A percentile compares a stretch with the other conserved stretches of the same genome.
These are phyloP conservation scores for Elachura formosa DNA, from an alignment of 2,113 vertebrate genomes.

Conservation along the genomic window DNA sequence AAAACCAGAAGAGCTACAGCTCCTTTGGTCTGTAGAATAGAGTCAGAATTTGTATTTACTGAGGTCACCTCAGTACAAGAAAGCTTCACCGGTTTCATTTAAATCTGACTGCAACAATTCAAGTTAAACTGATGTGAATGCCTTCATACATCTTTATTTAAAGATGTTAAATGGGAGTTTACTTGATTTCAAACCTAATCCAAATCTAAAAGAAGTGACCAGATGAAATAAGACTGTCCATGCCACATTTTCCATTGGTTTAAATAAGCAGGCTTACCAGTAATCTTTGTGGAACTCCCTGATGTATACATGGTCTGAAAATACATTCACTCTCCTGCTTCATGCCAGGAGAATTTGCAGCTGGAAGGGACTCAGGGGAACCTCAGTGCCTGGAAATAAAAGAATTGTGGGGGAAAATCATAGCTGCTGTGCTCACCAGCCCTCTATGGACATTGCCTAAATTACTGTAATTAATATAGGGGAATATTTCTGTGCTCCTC, in stretches of 20 bases:
- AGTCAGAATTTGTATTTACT: slow-evolving; percentile 25
- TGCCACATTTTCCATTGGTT: not conserved
- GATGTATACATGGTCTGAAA: slow-evolving; percentile 22
- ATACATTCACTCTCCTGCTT: not conserved
- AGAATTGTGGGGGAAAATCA: not conserved
- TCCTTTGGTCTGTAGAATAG: not conserved
- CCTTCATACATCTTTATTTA: slow-evolving; percentile 30
- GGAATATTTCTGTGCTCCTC: slow-evolving; percentile 9
- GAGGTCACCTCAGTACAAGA: not conserved
- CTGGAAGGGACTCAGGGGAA: slow-evolving; percentile 16
- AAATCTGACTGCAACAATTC: slow-evolving; percentile 37
- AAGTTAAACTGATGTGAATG: slow-evolving; percentile 14
- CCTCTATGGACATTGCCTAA: not conserved
- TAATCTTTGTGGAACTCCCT: not conserved
- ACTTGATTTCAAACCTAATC: slow-evolving; percentile 34
- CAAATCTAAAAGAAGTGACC: not conserved
- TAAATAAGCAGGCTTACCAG: slow-evolving; percentile 30
- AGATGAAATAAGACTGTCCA: slow-evolving; percentile 28
- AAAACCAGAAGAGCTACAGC: not conserved
- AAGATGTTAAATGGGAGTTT: slow-evolving; percentile 33
- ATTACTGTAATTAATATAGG: slow-evolving; percentile 50
- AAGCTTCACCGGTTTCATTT: not conserved
- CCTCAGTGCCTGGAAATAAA: not conserved
- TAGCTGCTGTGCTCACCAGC: not conserved
- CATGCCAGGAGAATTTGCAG: slow-evolving; percentile 16